phyloP scores from a whole-genome alignment of 2,113 vertebrate genomes.

The Lophochroa leadbeateri region DNA sequence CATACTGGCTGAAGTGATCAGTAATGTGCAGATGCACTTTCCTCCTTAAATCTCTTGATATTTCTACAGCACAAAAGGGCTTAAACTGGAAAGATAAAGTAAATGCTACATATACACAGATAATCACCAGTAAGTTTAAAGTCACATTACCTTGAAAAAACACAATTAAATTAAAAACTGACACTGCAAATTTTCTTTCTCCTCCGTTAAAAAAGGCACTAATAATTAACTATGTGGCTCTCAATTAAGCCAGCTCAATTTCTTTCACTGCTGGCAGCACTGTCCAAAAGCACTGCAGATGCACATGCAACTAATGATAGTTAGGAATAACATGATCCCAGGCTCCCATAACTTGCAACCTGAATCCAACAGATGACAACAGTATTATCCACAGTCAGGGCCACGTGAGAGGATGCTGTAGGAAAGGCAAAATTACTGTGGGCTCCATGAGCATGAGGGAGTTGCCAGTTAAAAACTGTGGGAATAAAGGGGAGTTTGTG shows the following conservation, averaged over 20 bases:
- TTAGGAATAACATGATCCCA: neutral
- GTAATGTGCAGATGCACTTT: neutral
- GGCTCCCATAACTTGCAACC: neutral
- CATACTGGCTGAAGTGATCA: neutral
- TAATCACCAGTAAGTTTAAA: neutral
- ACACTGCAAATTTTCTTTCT: neutral
- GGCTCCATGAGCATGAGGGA: accelerated
- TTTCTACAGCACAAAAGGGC: neutral
- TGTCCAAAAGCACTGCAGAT: neutral
- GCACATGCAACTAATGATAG: neutral
- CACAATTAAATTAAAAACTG: conserved; percentile 44
- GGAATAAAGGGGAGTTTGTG: neutral
- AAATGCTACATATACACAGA: neutral
- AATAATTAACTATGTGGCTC: conserved; percentile 39
- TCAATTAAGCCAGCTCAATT: conserved; percentile 29
- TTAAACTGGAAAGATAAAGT: neutral
- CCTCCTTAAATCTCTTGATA: neutral
- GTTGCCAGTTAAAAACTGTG: neutral
- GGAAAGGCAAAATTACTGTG: neutral
- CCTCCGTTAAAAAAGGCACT: neutral
- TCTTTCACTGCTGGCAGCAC: neutral
- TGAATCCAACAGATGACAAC: neutral
- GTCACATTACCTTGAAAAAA: neutral
- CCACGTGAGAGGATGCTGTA: neutral
- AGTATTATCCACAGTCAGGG: neutral